Evolutionary conservation across 2,113 vertebrate species (phyloP).

Genomic region (Anhinga anhinga): DNA sequence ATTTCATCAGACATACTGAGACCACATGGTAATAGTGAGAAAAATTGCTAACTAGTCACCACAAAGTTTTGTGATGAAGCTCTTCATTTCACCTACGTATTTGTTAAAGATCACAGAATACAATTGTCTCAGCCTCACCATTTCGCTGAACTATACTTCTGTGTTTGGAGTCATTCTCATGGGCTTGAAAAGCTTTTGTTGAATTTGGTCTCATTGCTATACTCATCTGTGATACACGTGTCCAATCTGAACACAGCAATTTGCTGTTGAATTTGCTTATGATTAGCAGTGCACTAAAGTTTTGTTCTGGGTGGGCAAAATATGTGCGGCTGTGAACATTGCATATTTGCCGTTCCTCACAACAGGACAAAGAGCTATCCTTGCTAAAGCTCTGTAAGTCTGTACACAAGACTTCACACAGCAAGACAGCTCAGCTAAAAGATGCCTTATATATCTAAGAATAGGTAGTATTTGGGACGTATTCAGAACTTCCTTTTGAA

Average conservation of each 20-base stretch:
- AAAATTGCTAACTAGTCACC: background rate
- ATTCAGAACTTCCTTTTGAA: background rate
- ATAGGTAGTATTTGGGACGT: background rate
- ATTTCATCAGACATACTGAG: background rate
- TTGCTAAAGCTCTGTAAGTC: background rate
- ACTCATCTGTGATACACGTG: background rate
- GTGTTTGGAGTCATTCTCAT: background rate
- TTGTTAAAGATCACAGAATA: background rate
- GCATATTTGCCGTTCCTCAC: background rate
- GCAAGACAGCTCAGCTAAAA: background rate
- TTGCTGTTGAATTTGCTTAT: background rate
- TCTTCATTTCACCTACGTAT: background rate
- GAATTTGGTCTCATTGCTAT: background rate
- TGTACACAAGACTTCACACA: background rate
- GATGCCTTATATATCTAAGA: background rate
- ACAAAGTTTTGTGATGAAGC: background rate
- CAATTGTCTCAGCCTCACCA: background rate
- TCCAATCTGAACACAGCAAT: background rate
- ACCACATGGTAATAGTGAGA: background rate
- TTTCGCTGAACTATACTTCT: background rate
- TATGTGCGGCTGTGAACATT: no score
- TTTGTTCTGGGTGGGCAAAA: background rate
- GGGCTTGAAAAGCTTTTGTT: background rate
- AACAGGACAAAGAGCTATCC: background rate
- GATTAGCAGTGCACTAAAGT: background rate